Percentiles rank a stretch among this genome's conserved stretches.
These are phyloP conservation scores for Calephelis perditalis DNA, from an alignment of 2,888 invertebrate species.

Conservation along the genomic window DNA sequence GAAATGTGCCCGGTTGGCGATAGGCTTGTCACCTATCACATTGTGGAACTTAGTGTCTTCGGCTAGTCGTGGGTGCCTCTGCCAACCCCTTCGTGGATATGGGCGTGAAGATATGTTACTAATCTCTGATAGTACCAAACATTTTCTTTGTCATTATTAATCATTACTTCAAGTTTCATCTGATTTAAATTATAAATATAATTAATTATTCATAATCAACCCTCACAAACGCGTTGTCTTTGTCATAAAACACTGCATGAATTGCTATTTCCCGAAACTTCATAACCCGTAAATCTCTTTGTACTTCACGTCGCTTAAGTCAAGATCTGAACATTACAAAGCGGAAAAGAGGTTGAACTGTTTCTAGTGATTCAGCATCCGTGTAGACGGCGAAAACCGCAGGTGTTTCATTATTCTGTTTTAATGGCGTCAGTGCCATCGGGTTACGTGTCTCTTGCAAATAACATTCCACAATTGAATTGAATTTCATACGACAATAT, in stretches of 20 bases:
- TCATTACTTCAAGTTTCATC: no score
- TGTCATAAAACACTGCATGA: neutral
- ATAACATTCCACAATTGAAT: conserved; percentile 31
- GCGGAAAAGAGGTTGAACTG: conserved; percentile 21
- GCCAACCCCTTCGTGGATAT: no score
- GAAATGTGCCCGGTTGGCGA: no score
- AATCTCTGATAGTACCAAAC: no score
- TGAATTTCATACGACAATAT: conserved; percentile 28
- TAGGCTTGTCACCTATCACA: no score
- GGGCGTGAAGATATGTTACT: no score
- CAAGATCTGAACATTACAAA: conserved; percentile 18
- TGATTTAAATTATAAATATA: neutral
- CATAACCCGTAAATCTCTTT: conserved; percentile 14
- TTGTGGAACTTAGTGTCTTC: no score
- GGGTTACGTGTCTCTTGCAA: conserved; percentile 44
- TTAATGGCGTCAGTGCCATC: conserved; percentile 65
- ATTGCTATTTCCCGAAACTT: conserved; percentile 3
- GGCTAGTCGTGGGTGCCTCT: no score
- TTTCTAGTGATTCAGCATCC: conserved; percentile 30
- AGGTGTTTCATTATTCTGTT: conserved; percentile 75
- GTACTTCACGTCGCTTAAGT: conserved; percentile 16
- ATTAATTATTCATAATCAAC: neutral
- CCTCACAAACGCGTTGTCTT: neutral
- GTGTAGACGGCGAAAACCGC: conserved; percentile 52
- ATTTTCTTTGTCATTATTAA: no score